These are phyloP conservation scores for Mustelus asterias DNA, from an alignment of 2,113 vertebrate species.

Conservation along the genomic window DNA sequence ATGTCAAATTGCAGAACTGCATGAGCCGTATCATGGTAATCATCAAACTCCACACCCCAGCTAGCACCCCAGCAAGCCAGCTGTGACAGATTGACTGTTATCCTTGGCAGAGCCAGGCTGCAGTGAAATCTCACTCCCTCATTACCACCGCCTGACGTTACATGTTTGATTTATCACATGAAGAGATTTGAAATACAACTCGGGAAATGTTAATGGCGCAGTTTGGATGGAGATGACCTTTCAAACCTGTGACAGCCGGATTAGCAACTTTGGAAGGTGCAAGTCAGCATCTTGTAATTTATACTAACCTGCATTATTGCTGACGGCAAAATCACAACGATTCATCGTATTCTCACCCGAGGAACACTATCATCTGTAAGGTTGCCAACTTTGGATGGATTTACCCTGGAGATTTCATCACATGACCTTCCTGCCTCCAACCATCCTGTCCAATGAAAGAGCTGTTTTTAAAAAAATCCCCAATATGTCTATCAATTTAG, in stretches of 20 bases:
- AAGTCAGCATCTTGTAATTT: neutral
- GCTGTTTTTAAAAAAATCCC: neutral
- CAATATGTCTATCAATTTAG: neutral
- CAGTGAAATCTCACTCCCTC: neutral
- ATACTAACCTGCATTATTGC: neutral
- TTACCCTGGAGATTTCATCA: neutral
- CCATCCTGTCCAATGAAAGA: neutral
- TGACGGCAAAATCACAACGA: neutral
- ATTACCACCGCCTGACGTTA: neutral
- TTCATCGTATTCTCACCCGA: neutral
- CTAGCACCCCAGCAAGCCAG: too few relatives aligned
- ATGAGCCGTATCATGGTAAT: neutral
- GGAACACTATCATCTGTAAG: neutral
- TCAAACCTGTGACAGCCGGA: neutral
- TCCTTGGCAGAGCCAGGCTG: neutral
- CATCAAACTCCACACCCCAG: neutral
- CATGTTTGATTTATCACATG: neutral
- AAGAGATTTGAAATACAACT: conserved; percentile 5
- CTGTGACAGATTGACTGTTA: neutral
- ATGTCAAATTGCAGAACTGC: neutral
- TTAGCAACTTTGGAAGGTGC: neutral
- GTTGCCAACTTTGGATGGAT: neutral
- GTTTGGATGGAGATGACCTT: neutral
- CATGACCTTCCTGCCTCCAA: neutral
- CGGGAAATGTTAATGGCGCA: neutral